A percentile compares a stretch with the other conserved stretches of the same genome.
Conservation (phyloP, 1,140 invertebrate genomes). For the Carposina sasakii region DNA sequence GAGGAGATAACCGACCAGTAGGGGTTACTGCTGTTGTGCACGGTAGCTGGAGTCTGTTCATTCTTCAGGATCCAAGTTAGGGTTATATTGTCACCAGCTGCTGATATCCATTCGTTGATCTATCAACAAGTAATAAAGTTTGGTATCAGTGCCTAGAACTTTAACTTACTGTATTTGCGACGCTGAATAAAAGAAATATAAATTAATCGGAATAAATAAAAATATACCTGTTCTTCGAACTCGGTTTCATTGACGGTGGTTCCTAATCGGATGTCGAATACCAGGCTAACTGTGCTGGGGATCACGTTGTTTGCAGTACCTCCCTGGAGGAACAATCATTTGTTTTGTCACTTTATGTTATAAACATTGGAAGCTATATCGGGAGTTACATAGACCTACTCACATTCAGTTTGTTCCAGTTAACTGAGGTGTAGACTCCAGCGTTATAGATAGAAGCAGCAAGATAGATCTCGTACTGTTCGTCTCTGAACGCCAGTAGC, state of each 20-base stretch:
- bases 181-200: too few species aligned
- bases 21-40: constrained; percentile 77
- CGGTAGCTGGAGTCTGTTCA: constrained; percentile 74
- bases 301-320: constrained; percentile 75
- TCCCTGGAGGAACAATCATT: constrained; percentile 26
- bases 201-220: background rate
- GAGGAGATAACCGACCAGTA: constrained; percentile 85
- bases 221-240: constrained; percentile 56
- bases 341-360: too few species aligned
- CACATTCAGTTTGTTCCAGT: constrained; percentile 26
- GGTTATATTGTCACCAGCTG: constrained; percentile 83
- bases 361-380: too few species aligned
- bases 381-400: too few species aligned
- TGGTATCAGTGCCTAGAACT: too few species aligned
- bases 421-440: constrained; percentile 25
- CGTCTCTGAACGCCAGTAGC: constrained; percentile 21
- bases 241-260: constrained; percentile 77
- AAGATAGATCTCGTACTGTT: constrained; percentile 15
- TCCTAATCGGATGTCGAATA: constrained; percentile 86
- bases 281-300: constrained; percentile 80
- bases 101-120: constrained; percentile 78
- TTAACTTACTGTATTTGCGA: too few species aligned
- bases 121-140: constrained; percentile 14
- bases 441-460: constrained; percentile 9
- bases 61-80: constrained; percentile 80